Evolutionary conservation across 2,888 invertebrate species (phyloP).

Genomic region (Tyria jacobaeae): DNA sequence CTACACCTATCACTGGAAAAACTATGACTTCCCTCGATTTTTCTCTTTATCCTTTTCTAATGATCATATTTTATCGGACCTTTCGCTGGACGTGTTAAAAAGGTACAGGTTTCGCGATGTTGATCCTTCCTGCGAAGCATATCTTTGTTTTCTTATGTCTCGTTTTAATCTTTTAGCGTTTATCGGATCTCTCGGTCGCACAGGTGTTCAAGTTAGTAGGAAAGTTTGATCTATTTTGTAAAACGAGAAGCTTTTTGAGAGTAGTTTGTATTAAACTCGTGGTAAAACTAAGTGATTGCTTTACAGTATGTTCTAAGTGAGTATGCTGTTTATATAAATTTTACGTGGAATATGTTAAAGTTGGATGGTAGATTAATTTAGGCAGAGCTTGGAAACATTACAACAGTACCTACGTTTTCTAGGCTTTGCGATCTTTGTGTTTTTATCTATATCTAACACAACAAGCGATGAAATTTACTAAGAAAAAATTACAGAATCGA

Average conservation of each 20-base stretch:
- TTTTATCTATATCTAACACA: neutral
- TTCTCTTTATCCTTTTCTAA: conserved; percentile 13
- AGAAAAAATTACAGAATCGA: no score
- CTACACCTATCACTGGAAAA: conserved; percentile 14
- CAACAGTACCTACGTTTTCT: neutral
- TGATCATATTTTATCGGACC: conserved; percentile 1
- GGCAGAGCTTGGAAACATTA: conserved; percentile 2
- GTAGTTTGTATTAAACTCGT: conserved; percentile 39
- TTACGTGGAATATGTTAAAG: conserved; percentile 24
- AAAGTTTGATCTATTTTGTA: conserved; percentile 44
- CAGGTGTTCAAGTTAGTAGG: conserved; percentile 8
- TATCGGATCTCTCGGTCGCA: neutral
- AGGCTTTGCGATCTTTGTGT: neutral
- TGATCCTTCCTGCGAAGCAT: neutral
- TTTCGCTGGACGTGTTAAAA: conserved; percentile 1
- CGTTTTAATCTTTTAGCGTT: conserved; percentile 5
- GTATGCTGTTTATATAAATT: conserved; percentile 28
- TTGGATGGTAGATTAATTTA: conserved; percentile 10
- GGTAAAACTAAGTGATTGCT: conserved; percentile 48
- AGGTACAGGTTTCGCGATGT: neutral
- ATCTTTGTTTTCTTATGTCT: conserved; percentile 2
- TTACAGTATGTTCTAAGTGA: conserved; percentile 29
- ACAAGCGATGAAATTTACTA: no score
- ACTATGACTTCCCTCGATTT: neutral
- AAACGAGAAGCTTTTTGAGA: conserved; percentile 33